Conservation (phyloP, 2,888 invertebrate species). For the Lasioglossum marginatum region DNA sequence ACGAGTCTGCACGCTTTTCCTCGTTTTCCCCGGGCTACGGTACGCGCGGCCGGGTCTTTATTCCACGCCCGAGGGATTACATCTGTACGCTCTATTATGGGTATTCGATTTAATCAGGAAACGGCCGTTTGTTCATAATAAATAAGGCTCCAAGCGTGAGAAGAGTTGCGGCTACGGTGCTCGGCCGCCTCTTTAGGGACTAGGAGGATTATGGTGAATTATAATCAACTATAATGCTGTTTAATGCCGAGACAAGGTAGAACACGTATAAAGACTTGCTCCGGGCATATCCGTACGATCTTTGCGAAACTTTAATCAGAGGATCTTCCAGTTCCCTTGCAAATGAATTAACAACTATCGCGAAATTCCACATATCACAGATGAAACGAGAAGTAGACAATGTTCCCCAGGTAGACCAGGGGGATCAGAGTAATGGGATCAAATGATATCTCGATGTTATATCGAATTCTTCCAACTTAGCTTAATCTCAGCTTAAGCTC, state of each 20-base stretch:
- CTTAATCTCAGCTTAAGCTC: constrained; percentile 55
- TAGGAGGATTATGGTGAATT: constrained; percentile 20
- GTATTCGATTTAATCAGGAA: constrained; percentile 38
- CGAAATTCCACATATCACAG: background rate
- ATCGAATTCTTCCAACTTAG: constrained; percentile 51
- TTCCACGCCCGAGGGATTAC: constrained; percentile 25
- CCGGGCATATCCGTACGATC: background rate
- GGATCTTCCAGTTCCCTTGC: background rate
- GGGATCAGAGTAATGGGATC: constrained; percentile 37
- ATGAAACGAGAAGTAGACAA: background rate
- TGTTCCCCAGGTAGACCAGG: background rate
- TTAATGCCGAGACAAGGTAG: background rate
- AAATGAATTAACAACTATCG: background rate
- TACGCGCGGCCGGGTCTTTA: constrained; percentile 5
- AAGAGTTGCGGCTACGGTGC: constrained; percentile 4
- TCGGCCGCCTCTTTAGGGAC: background rate
- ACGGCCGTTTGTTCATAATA: constrained; percentile 25
- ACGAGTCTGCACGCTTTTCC: constrained; percentile 51
- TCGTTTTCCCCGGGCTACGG: constrained; percentile 31
- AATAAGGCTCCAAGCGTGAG: constrained; percentile 16
- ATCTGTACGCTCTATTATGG: constrained; percentile 40
- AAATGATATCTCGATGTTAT: constrained; percentile 55
- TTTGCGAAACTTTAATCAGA: background rate
- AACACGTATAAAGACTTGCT: background rate
- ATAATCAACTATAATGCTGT: constrained; percentile 8